These are phyloP conservation scores for Cheumatopsyche charites DNA, from an alignment of 1,140 invertebrate genomes.

Conservation along the genomic window DNA sequence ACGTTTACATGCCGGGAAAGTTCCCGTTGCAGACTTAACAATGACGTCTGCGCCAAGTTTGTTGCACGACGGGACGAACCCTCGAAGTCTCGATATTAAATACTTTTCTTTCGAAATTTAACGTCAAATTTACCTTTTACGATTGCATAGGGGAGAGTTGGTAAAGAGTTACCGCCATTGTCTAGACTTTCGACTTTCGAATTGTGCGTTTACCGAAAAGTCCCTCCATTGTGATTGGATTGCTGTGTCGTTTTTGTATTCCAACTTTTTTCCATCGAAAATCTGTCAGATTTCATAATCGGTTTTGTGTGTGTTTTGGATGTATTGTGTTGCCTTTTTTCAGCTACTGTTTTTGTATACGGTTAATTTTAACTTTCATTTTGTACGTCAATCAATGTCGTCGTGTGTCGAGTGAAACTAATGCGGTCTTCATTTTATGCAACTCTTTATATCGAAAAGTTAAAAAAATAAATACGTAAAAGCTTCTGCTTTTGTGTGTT, in stretches of 20 bases:
- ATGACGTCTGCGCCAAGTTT: constrained; percentile 35
- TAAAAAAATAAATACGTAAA: too few relatives aligned
- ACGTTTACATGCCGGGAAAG: too few relatives aligned
- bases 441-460: background rate
- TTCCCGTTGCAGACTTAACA: constrained; percentile 32
- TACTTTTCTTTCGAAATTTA: constrained; percentile 16
- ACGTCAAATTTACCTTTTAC: background rate
- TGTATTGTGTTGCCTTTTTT: constrained; percentile 11
- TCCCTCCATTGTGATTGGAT: background rate
- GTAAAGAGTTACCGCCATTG: background rate
- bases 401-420: constrained; percentile 10
- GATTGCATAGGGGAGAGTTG: too few relatives aligned
- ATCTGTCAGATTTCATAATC: background rate
- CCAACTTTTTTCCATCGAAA: background rate
- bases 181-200: background rate
- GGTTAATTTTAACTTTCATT: constrained; percentile 33
- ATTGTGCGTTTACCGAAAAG: background rate
- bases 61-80: constrained; percentile 10
- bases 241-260: background rate
- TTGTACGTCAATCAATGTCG: constrained; percentile 33
- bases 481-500: too few relatives aligned
- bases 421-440: constrained; percentile 27
- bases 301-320: constrained; percentile 8
- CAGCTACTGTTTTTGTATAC: background rate
- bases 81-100: constrained; percentile 17